Evolutionary conservation across 2,888 invertebrate species (phyloP).

Genomic region (Clitarchus hookeri): DNA sequence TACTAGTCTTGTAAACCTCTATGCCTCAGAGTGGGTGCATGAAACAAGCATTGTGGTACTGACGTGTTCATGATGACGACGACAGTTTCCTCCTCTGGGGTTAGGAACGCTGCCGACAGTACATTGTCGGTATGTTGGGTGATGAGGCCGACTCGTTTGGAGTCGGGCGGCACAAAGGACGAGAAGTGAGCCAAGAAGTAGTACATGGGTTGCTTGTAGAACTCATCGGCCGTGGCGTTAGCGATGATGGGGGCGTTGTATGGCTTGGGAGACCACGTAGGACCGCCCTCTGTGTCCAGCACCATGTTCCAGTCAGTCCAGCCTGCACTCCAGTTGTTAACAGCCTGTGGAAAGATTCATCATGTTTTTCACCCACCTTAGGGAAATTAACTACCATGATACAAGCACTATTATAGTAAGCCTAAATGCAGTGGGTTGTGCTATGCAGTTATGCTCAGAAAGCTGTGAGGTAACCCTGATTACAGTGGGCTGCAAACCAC

Average conservation of each 20-base stretch:
- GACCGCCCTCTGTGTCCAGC: conserved; percentile 22
- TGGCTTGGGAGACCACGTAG: background rate
- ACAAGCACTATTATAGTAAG: no score
- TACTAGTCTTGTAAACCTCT: no score
- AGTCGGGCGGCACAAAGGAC: conserved; percentile 15
- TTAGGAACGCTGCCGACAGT: background rate
- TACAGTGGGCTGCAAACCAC: no score
- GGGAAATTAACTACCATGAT: no score
- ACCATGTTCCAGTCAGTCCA: conserved; percentile 25
- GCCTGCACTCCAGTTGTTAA: background rate
- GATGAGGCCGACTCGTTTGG: conserved; percentile 15
- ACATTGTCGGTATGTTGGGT: background rate
- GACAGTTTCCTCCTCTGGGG: background rate
- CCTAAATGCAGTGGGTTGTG: no score
- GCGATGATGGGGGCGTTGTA: conserved; percentile 16
- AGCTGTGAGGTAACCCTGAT: no score
- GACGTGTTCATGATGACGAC: background rate
- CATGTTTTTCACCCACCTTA: no score
- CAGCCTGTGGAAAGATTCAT: background rate
- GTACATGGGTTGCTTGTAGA: conserved; percentile 22
- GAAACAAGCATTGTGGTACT: background rate
- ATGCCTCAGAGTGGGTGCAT: no score
- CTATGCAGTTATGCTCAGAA: no score
- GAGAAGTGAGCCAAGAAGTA: conserved; percentile 24
- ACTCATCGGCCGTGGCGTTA: conserved; percentile 17